Conservation (phyloP, 2,797 vertebrate species). For the Enteromius argenteus region DNA sequence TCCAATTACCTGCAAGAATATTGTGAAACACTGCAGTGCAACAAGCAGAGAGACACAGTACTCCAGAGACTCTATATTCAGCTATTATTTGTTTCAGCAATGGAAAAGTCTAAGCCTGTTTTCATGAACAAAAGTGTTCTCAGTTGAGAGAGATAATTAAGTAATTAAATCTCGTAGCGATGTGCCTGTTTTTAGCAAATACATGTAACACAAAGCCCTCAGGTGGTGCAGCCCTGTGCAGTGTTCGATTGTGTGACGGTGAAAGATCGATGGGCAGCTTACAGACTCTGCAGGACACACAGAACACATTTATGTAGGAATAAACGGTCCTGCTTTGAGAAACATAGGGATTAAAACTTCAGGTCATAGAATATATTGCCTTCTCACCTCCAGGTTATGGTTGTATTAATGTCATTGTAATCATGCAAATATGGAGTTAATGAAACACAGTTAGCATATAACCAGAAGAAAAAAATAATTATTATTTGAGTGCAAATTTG, state of each 20-base stretch:
- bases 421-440: not conserved
- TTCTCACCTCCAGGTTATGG: not conserved
- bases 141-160: constrained; percentile 47
- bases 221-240: constrained; percentile 7
- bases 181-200: constrained; percentile 48
- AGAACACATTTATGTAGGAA: constrained; percentile 11
- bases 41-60: constrained; percentile 21
- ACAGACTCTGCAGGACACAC: constrained; percentile 11
- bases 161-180: constrained; percentile 48
- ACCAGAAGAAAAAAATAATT: not conserved
- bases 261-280: constrained; percentile 27
- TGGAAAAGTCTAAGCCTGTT: not conserved
- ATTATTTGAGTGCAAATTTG: not conserved
- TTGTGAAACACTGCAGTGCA: constrained; percentile 21
- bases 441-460: not conserved
- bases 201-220: constrained; percentile 22
- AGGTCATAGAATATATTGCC: not conserved
- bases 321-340: constrained; percentile 18
- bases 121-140: constrained; percentile 47
- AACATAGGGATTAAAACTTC: constrained; percentile 19
- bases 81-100: constrained; percentile 38
- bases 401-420: not conserved
- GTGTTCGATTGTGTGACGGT: not conserved
- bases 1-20: constrained; percentile 38
- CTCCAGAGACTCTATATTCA: constrained; percentile 29